A percentile compares a stretch with the other conserved stretches of the same genome.
Evolutionary conservation across 2,888 invertebrate species (phyloP).

Genomic region (Parochlus steinenii): DNA sequence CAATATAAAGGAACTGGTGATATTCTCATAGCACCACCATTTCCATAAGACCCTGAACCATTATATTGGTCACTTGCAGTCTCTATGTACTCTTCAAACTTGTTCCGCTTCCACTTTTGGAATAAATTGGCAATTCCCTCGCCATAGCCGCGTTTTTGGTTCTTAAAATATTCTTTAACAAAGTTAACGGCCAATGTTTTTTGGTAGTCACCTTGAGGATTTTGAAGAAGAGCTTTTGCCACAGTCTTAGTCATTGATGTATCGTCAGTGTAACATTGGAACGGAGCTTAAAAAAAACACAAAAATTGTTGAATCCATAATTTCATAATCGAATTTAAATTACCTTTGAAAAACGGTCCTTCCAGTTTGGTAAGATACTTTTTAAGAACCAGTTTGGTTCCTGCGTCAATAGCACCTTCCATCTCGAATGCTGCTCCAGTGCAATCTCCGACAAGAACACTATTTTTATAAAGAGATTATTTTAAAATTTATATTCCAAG

Average conservation of each 20-base stretch:
- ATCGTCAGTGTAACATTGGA: constrained; percentile 47
- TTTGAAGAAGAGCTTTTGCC: constrained; percentile 40
- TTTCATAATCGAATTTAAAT: constrained; percentile 14
- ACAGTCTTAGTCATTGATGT: constrained; percentile 51
- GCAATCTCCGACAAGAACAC: constrained; percentile 61
- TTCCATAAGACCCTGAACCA: constrained; percentile 57
- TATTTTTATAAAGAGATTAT: too few relatives aligned
- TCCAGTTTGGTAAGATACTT: constrained; percentile 41
- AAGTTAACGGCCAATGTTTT: constrained; percentile 45
- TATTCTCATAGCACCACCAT: constrained; percentile 60
- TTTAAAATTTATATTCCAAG: too few relatives aligned
- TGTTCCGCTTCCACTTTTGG: constrained; percentile 33
- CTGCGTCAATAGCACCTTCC: constrained; percentile 29
- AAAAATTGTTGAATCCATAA: constrained; percentile 8
- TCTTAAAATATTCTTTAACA: constrained; percentile 40
- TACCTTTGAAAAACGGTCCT: constrained; percentile 36
- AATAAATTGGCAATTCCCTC: constrained; percentile 38
- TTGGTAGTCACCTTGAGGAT: constrained; percentile 34
- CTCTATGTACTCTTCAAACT: constrained; percentile 38
- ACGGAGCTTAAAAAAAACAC: constrained; percentile 29
- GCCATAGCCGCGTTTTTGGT: constrained; percentile 50
- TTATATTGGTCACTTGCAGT: constrained; percentile 49
- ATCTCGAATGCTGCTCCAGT: constrained; percentile 52
- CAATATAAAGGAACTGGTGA: constrained; percentile 47
- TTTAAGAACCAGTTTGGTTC: constrained; percentile 34